Base-by-base conservation (phyloP, 2,797 vertebrate genomes). In the Gymnodraco acuticeps region DNA sequence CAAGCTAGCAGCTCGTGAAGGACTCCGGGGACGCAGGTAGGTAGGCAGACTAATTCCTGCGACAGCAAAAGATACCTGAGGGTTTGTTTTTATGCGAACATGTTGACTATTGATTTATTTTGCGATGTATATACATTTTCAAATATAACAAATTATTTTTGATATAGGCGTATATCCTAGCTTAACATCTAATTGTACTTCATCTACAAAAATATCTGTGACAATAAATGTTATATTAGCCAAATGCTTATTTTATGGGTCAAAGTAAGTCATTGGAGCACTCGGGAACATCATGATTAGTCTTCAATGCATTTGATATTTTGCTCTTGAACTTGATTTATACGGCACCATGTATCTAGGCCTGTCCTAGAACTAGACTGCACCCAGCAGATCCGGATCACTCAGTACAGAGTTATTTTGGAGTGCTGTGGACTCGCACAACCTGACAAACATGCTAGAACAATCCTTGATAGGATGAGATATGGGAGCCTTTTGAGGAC, bases 401-500 rank as follows among this genome's bases (percentile, higher is more conserved):
- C 53, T 77, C 74, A 41, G 42, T 64, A 9, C 31, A 59, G 52
- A 41, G 56, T 65, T 72, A 82, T 48, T 48, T 42, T 17, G 56
- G 38, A 81, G 70, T 52, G 76, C 56, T 47, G 68, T 43, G 55
- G 55, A 60, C 67, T 84, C 65, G 58, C 55, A 71, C 73, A 80
- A 65, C 64, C 47, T 10, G 43, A 81, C 80, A 91, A 87, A 82
- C 64, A 86, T 77, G 78, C 64, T 61, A 19, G 79, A 85, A 83
- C 67, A 82, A 82, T 77, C 84, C 89, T 92, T 91, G 91, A 91
- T 71, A 86, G 73, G 10, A 12, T 75, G 59, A 87, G 83, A 90
- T 88, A 64, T 53, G 71, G 74, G 41, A 84, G 79, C 72, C 41
- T 85, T 84, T 75, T 81, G 81, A 87, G 86, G 84, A 78, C 75